Conservation (phyloP, 2,888 invertebrate species). For the Syrista parreyssii region DNA sequence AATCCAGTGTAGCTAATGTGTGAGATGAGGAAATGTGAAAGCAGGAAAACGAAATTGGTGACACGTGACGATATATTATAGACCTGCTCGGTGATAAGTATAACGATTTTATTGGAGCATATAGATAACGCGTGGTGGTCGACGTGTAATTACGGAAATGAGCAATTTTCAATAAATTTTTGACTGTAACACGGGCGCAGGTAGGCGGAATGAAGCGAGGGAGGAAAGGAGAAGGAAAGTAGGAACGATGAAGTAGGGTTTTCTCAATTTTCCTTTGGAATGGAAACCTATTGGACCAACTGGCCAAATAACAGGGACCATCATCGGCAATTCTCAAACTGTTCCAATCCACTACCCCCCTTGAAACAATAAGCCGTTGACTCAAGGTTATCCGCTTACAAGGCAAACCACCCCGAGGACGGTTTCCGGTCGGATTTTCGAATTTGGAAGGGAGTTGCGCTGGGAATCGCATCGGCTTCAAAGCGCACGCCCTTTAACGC, state of each 20-base stretch:
- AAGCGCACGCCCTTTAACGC: constrained; percentile 32
- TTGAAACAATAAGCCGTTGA: constrained; percentile 63
- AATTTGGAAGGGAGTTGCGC: constrained; percentile 42
- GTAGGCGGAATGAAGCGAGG: background rate
- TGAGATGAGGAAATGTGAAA: background rate
- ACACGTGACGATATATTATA: background rate
- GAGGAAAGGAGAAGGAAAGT: background rate
- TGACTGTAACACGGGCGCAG: background rate
- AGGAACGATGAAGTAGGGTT: background rate
- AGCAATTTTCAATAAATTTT: background rate
- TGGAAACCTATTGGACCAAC: constrained; percentile 44
- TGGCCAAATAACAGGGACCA: constrained; percentile 50
- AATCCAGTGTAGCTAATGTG: background rate
- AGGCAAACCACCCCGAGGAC: constrained; percentile 51
- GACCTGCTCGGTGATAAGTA: background rate
- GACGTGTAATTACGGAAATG: background rate
- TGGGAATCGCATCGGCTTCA: constrained; percentile 44
- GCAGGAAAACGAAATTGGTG: background rate
- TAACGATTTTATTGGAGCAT: background rate
- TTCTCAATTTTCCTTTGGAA: constrained; percentile 8
- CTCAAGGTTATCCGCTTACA: constrained; percentile 66
- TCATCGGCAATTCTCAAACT: constrained; percentile 50
- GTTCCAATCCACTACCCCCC: constrained; percentile 45
- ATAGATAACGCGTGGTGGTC: background rate
- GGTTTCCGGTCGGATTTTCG: constrained; percentile 45